Percentiles rank a stretch among this genome's conserved stretches.
Conservation (phyloP, 2,797 vertebrate species). For the Silurus aristotelis region DNA sequence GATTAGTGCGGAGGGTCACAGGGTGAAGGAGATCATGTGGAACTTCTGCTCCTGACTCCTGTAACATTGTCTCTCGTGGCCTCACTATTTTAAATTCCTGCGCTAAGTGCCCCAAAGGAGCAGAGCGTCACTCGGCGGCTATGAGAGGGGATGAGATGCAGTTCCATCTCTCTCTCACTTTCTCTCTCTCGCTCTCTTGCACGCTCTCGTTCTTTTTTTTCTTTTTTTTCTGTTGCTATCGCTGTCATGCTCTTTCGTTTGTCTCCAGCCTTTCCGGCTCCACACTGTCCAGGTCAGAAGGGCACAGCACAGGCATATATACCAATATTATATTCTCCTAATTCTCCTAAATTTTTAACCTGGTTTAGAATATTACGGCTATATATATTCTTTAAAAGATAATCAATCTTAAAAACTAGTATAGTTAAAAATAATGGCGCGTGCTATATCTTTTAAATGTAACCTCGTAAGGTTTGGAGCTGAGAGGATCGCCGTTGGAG, state of each 20-base stretch:
- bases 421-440: not conserved
- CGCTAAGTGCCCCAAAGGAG: slow-evolving; percentile 8
- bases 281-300: slow-evolving; percentile 29
- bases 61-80: not conserved
- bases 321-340: slow-evolving; percentile 17
- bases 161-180: not conserved
- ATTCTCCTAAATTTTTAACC: not conserved
- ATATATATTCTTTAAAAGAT: not conserved
- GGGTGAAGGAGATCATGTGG: not conserved
- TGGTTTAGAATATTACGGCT: not conserved
- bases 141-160: slow-evolving; percentile 17
- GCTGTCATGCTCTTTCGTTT: not conserved
- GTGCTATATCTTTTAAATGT: not conserved
- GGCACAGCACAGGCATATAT: slow-evolving; percentile 22
- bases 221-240: no score
- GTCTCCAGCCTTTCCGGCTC: slow-evolving; percentile 23
- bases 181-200: not conserved
- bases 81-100: slow-evolving; percentile 11
- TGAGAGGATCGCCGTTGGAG: not conserved
- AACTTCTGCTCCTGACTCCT: not conserved
- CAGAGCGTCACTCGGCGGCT: slow-evolving; percentile 11
- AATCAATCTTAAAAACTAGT: not conserved
- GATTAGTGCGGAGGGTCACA: not conserved
- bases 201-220: not conserved
- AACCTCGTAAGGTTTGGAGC: not conserved